A percentile compares a stretch with the other conserved stretches of the same genome.
Evolutionary conservation across 2,113 vertebrate species (phyloP).

Genomic region (Epinephelus cyanopodus): DNA sequence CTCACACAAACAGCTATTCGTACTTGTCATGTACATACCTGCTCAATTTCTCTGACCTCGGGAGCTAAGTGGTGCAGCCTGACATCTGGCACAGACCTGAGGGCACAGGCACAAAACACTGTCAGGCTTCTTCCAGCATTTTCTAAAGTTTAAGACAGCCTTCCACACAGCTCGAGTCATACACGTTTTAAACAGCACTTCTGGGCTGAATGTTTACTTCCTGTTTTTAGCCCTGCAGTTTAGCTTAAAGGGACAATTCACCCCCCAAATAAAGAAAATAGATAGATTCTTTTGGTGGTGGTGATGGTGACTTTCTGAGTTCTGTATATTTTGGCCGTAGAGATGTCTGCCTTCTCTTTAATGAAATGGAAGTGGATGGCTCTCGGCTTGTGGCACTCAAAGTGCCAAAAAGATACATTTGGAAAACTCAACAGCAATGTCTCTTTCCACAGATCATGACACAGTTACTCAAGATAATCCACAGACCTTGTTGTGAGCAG

Average conservation of each 20-base stretch:
- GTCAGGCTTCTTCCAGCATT: not conserved
- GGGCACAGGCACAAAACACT: conserved; percentile 1
- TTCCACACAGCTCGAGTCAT: not conserved
- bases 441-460: too few relatives aligned
- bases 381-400: too few relatives aligned
- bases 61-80: conserved; percentile 49
- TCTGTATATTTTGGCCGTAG: too few relatives aligned
- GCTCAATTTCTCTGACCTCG: conserved; percentile 65
- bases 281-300: too few relatives aligned
- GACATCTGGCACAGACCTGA: conserved; percentile 42
- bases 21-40: conserved; percentile 72
- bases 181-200: not conserved
- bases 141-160: not conserved
- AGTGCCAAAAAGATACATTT: too few relatives aligned
- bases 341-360: too few relatives aligned
- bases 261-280: too few relatives aligned
- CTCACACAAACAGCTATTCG: conserved; percentile 74
- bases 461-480: too few relatives aligned
- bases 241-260: not conserved
- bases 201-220: not conserved
- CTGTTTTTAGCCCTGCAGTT: not conserved
- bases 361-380: too few relatives aligned
- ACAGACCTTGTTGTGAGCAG: too few relatives aligned
- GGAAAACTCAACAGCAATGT: too few relatives aligned
- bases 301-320: too few relatives aligned